Evolutionary conservation across 2,113 vertebrate genomes (phyloP), one percentile per base, ranked within the genome.

Genomic region (Mirza zaza): DNA sequence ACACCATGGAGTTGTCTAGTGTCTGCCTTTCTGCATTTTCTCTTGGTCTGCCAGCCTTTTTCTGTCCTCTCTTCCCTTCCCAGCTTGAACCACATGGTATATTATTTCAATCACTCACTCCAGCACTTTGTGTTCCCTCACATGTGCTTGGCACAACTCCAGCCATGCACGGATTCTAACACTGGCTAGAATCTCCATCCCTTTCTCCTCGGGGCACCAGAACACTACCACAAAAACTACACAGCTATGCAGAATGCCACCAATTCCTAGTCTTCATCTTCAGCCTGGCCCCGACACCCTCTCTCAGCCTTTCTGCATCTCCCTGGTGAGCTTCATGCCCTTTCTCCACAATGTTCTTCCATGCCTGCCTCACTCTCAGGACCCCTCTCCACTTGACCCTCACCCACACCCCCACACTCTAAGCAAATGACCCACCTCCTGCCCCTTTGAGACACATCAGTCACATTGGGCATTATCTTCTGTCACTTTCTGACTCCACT

Each of bases 1-100:
- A n/a, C 21, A 21, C 32, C 65, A 39, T 3, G 0, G 52, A 34
- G 6, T 48, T 3, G 0, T 63, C 52, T 8, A 2, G 55, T 10
- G 82, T 63, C 77, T 63, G 48, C 29, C 0, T 70, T 59, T 95
- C 48, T 86, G 27, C 65, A 27, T 79, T 86, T 21, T 63, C 63
- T 85, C 29, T 23, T 39, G 27, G 39, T 13, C 57, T 73, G 11
- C 25, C 45, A 10, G 1, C 59, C 29, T 63, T 81, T 84, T 55
- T 65, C 21, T 45, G 36, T 23, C 27, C 48, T 85, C 65, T 80
- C 65, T n/a, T 63, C 23, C 29, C 57, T 79, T 84, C 50, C n/a
- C 57, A 55, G n/a, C 39, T 65, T 45, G 67, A 32, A 42, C 61
- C 48, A 52, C 48, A 5, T 42, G 75, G 14, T 39, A 61, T n/a